These are phyloP conservation scores for Styela clava DNA, from an alignment of 23 tunicate genomes.

Conservation along the genomic window DNA sequence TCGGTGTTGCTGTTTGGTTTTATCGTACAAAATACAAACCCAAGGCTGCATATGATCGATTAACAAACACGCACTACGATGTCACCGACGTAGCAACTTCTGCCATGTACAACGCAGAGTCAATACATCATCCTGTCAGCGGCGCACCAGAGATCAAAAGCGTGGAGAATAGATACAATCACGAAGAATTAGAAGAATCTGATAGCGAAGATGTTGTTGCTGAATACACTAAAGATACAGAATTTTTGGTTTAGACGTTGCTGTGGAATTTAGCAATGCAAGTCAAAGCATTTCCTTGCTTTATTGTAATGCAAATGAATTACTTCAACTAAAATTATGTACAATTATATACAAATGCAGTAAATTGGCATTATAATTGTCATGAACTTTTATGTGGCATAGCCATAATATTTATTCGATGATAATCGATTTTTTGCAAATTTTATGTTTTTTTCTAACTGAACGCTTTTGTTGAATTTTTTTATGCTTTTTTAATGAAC, in stretches of 20 bases:
- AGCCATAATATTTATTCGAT: no score
- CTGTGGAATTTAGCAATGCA: no score
- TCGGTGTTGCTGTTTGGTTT: neutral
- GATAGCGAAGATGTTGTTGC: neutral
- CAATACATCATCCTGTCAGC: neutral
- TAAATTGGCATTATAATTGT: no score
- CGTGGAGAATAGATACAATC: neutral
- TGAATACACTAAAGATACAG: slow-evolving; percentile 9
- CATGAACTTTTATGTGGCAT: no score
- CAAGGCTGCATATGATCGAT: neutral
- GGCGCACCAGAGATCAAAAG: neutral
- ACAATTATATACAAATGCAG: no score
- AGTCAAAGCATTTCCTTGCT: no score
- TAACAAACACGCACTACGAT: neutral
- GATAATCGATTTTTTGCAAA: no score
- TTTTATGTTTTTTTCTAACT: neutral
- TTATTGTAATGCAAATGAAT: no score
- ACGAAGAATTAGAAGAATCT: neutral
- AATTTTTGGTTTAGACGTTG: neutral
- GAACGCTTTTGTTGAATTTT: neutral
- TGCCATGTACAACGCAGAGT: neutral
- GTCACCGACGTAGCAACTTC: neutral
- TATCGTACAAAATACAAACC: neutral
- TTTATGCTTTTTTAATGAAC: neutral
- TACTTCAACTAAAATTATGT: no score